Evolutionary conservation across 2,797 vertebrate genomes (phyloP).

Genomic region (Siniperca obscura): DNA sequence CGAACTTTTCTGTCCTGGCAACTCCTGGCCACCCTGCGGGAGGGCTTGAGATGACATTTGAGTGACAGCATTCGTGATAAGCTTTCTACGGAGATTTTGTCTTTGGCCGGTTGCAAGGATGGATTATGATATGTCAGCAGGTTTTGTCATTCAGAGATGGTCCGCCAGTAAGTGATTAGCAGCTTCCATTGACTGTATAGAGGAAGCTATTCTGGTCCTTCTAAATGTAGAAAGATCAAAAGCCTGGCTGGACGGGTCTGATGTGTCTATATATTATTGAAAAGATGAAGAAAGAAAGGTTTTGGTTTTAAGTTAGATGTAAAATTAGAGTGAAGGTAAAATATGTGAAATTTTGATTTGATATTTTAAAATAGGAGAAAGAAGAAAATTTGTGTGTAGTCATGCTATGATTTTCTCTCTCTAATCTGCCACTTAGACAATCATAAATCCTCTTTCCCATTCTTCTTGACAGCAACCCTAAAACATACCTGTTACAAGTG

Average conservation of each 20-base stretch:
- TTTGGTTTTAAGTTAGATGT: neutral
- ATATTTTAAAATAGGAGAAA: neutral
- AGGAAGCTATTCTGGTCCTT: constrained; percentile 56
- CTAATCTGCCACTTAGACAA: neutral
- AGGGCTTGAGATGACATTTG: constrained; percentile 37
- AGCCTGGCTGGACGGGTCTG: neutral
- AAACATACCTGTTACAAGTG: constrained; percentile 92
- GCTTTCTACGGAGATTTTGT: constrained; percentile 14
- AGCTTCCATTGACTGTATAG: constrained; percentile 36
- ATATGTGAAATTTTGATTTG: neutral
- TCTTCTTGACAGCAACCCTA: neutral
- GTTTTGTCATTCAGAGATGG: constrained; percentile 44
- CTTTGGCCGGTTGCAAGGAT: constrained; percentile 20
- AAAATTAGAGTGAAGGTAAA: neutral
- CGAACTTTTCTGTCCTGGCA: constrained; percentile 61
- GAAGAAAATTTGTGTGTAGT: neutral
- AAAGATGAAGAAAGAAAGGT: neutral
- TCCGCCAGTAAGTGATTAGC: constrained; percentile 59
- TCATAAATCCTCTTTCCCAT: neutral
- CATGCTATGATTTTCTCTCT: neutral
- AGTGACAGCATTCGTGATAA: constrained; percentile 35
- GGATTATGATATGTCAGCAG: constrained; percentile 49
- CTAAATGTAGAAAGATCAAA: constrained; percentile 33
- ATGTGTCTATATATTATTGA: neutral
- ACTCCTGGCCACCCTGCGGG: constrained; percentile 21